Percentiles rank a stretch among this genome's conserved stretches.
These are phyloP conservation scores for Sialia sialis DNA, from an alignment of 2,113 vertebrate species.

Conservation along the genomic window DNA sequence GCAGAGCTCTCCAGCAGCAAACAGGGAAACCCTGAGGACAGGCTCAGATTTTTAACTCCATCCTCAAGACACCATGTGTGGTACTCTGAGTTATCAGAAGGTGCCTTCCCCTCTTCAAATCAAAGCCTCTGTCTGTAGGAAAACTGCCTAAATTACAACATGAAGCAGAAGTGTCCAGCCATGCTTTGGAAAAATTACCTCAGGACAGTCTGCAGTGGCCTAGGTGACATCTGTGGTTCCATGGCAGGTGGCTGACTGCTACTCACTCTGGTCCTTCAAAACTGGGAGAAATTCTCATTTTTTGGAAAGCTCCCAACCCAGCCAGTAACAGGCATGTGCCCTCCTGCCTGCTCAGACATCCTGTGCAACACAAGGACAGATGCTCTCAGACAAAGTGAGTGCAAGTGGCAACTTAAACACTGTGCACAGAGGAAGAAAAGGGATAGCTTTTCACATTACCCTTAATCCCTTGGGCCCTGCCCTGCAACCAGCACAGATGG, in stretches of 20 bases:
- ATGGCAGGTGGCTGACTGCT: not conserved
- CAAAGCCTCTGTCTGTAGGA: not conserved
- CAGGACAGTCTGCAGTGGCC: not conserved
- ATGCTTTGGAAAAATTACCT: not conserved
- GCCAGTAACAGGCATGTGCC: not conserved
- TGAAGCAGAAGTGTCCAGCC: not conserved
- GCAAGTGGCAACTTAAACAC: not conserved
- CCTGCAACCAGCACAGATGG: not conserved
- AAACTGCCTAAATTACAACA: not conserved
- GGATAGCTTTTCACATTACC: not conserved
- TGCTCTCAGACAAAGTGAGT: not conserved
- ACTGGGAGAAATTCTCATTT: not conserved
- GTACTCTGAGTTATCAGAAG: not conserved
- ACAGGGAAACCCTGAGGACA: not conserved
- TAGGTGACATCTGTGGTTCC: not conserved
- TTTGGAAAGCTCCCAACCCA: not conserved
- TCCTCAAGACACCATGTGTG: not conserved
- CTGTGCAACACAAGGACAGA: not conserved
- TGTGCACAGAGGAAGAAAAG: not conserved
- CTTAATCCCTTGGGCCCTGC: not conserved
- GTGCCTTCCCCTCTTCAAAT: not conserved
- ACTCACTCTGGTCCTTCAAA: not conserved
- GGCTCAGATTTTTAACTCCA: not conserved
- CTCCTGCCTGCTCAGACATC: not conserved
- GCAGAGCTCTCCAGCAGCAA: not conserved